A percentile compares a stretch with the other conserved stretches of the same genome.
Conservation (phyloP, 2,888 invertebrate genomes). For the Entomobrya multifasciata region DNA sequence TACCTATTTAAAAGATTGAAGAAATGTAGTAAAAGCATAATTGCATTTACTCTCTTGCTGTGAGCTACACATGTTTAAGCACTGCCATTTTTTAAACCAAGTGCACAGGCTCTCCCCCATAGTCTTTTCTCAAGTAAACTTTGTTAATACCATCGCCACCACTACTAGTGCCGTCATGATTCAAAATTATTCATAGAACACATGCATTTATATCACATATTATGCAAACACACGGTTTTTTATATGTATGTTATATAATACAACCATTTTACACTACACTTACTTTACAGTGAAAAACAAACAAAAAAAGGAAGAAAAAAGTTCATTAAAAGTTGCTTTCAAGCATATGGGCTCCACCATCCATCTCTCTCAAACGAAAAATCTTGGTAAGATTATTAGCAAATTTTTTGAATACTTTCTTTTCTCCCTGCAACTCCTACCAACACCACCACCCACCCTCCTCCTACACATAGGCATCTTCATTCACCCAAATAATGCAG, state of each 20-base stretch:
- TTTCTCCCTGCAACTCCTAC: constrained; percentile 9
- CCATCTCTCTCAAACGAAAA: background rate
- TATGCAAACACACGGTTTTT: background rate
- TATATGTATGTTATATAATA: background rate
- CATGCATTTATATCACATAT: too few species aligned
- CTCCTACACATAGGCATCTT: constrained; percentile 52
- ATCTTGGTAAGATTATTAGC: constrained; percentile 65
- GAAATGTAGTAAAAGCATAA: constrained; percentile 9
- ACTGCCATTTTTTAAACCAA: constrained; percentile 19
- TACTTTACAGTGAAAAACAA: constrained; percentile 5
- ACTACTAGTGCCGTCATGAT: constrained; percentile 33
- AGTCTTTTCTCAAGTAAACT: constrained; percentile 5
- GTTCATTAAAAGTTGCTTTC: constrained; percentile 66
- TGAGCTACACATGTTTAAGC: background rate
- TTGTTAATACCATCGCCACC: constrained; percentile 66
- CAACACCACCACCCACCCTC: constrained; percentile 11
- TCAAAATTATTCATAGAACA: constrained; percentile 76
- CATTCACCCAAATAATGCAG: constrained; percentile 17
- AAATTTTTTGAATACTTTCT: constrained; percentile 69
- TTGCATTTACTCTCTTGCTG: constrained; percentile 6
- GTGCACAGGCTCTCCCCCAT: too few species aligned
- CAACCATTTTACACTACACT: constrained; percentile 13
- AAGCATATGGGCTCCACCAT: constrained; percentile 58
- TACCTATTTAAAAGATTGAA: constrained; percentile 24
- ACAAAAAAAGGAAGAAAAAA: constrained; percentile 48